phyloP scores from a whole-genome alignment of 1,140 invertebrate species.

The Megalopta genalis region DNA sequence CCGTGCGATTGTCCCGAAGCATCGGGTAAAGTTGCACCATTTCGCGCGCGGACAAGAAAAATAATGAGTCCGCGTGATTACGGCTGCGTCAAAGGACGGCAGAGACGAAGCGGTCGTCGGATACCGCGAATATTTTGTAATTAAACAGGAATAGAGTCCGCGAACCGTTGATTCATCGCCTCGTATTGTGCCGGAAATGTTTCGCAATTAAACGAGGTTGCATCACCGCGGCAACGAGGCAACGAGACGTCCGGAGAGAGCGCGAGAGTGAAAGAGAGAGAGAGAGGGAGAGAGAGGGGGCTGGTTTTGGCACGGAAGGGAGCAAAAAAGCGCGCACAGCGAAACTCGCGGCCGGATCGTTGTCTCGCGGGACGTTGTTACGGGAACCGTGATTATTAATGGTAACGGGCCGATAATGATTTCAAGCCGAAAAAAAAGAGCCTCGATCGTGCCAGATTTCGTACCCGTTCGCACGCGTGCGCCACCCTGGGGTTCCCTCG shows the following conservation, averaged over 20 bases:
- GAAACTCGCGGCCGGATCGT: background rate
- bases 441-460: background rate
- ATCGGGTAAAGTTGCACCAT: too few relatives aligned
- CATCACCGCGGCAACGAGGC: conserved; percentile 43
- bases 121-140: conserved; percentile 58
- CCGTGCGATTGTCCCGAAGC: too few relatives aligned
- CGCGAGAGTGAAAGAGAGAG: too few relatives aligned
- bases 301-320: background rate
- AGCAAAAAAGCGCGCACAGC: conserved; percentile 2
- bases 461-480: background rate
- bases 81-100: background rate
- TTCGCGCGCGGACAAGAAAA: conserved; percentile 26
- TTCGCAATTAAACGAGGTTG: conserved; percentile 64
- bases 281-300: too few relatives aligned
- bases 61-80: conserved; percentile 47
- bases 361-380: conserved; percentile 8
- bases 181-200: conserved; percentile 59
- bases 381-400: conserved; percentile 39
- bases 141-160: conserved; percentile 64
- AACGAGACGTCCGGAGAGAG: conserved; percentile 42
- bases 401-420: conserved; percentile 47
- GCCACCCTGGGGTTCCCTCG: too few relatives aligned
- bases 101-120: background rate
- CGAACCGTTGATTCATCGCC: conserved; percentile 62
- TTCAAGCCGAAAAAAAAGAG: conserved; percentile 14